Evolutionary conservation across 64 coral and sea anemone genomes (phyloP).

Genomic region (Anthopleura sola): DNA sequence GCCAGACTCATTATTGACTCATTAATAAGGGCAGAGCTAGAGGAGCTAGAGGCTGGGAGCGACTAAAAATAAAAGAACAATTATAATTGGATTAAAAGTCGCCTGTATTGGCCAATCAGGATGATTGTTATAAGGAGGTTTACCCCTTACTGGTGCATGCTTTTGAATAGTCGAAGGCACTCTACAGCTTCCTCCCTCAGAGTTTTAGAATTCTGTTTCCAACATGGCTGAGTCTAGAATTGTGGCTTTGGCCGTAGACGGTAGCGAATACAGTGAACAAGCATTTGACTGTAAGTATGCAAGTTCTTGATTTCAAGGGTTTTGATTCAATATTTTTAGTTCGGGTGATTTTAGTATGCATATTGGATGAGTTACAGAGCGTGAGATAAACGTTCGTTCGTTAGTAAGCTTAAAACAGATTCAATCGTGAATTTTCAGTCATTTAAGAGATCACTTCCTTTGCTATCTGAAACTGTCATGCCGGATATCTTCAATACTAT

Average conservation of each 20-base stretch:
- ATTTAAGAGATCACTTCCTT: too few relatives aligned
- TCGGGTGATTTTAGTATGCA: not conserved
- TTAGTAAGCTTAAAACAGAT: not conserved
- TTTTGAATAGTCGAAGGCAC: too few relatives aligned
- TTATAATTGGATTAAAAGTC: not conserved
- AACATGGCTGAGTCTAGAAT: not conserved
- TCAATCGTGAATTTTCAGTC: not conserved
- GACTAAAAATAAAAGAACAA: not conserved
- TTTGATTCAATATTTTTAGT: not conserved
- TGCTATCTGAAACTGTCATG: too few relatives aligned
- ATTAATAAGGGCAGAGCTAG: too few relatives aligned
- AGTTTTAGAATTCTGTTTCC: too few relatives aligned
- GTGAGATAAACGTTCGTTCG: not conserved
- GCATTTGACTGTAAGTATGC: slow-evolving; percentile 18
- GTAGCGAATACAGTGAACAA: slow-evolving; percentile 1
- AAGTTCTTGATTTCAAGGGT: not conserved
- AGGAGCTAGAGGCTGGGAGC: not conserved
- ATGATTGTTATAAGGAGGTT: too few relatives aligned
- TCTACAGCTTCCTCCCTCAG: too few relatives aligned
- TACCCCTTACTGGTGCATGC: too few relatives aligned
- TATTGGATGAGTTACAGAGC: not conserved
- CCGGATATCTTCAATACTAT: too few relatives aligned
- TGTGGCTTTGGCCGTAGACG: not conserved
- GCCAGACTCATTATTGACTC: too few relatives aligned
- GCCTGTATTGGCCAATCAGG: not conserved